Evolutionary conservation across 2,113 vertebrate species (phyloP), one percentile per base, ranked within the genome.

Genomic region (Apus apus): DNA sequence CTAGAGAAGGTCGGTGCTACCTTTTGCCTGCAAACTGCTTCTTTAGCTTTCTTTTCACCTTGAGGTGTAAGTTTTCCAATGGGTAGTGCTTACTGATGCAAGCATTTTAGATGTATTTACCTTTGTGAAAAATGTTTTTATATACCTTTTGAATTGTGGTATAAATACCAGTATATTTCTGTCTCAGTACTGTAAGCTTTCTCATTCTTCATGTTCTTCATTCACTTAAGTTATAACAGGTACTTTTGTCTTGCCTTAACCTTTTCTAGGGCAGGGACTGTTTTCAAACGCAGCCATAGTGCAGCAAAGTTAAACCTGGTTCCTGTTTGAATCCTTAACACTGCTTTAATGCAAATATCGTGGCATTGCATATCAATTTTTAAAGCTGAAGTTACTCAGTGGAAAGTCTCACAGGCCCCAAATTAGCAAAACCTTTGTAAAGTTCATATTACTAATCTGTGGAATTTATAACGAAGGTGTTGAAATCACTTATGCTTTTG

Each of bases 381-480:
- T 4, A 34, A 53, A 89, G 77, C 30, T 86, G 3, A 81, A 81
- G 30, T n/a, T 18, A 8, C 68, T 61, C 54, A 50, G 76, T 81
- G 70, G 76, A 87, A 94, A 96, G 38, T 87, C 64, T 94, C 45
- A 4, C 13, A 36, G 34, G 66, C 23, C 83, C 70, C 8, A 8
- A 89, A 79, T 90, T 61, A 96, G 90, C 61, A 54, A 56, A 82
- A 87, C 53, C 84, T 90, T 82, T 58, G 76, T 73, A 85, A 91
- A 92, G 83, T 82, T 92, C 65, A 4, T 78, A 68, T 90, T 95
- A 50, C 53, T 75, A 92, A 84, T 90, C 72, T 57, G 43, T 85
- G 86, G 92, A 92, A 94, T 96, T 96, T 90, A 88, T 94, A 88
- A 67, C 85, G 86, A 88, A 92, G 83, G 85, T 93, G 83, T 94